Evolutionary conservation across 2,797 vertebrate genomes (phyloP), one percentile per base, ranked within the genome.

Genomic region (Xerus rutilus): DNA sequence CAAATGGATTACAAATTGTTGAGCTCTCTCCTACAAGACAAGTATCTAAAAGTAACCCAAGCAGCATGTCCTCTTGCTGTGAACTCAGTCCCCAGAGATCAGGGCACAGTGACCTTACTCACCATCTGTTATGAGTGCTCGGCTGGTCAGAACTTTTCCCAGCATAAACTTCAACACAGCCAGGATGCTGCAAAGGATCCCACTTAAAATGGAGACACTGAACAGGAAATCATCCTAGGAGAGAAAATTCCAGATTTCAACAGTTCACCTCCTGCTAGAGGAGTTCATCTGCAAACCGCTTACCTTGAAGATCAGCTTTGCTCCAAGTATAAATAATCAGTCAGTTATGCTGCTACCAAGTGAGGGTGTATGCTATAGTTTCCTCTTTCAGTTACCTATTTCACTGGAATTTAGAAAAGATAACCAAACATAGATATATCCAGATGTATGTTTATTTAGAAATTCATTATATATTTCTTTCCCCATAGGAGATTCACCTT

Each of bases 51-150:
- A 77, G 43, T 49, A 47, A 43, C 30, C 49, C 54, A n/a, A 30
- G 67, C 1, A 62, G 32, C 43, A 81, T 1, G 49, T 59, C 20
- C 57, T 43, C 18, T 17, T 6, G 0, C 15, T 13, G 5, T 7
- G 23, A 35, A 39, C 65, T 39, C 72, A 28, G 32, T 3, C 28
- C 23, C 52, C 59, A 3, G 15, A 17, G 67, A 18, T 78, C 21
- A 83, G 84, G 23, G 65, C 59, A 1, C 17, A 13, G 3, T 1
- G 84, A 45, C 30, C 59, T 88, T 89, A 98, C 99, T 99, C 98
- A 99, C 99, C 99, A 18, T 99, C 99, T 0, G 99, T 99, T 98
- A 99, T 99, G 95, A 99, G 99, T 0, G 99, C 99, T 98, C 99
- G 99, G 98, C 99, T 99, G 65, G 99, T 99, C 95, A 99, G 99